phyloP scores from a whole-genome alignment of 1,140 invertebrate genomes.

The Eupristina koningsbergeri region DNA sequence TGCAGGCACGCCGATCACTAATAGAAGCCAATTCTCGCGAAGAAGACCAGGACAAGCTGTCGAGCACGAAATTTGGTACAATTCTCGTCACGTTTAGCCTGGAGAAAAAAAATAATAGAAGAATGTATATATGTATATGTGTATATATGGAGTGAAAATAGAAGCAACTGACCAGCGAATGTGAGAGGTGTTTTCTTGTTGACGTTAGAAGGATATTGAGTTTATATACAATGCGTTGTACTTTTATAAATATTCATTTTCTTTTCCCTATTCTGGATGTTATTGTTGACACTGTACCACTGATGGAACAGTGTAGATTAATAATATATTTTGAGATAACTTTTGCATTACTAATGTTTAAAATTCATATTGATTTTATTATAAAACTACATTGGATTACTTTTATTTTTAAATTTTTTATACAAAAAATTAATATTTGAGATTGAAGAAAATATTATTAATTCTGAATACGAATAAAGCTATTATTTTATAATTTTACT shows the following conservation, averaged over 20 bases:
- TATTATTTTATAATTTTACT: background rate
- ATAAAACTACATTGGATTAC: too few species aligned
- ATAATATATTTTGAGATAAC: too few species aligned
- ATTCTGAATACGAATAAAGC: too few species aligned
- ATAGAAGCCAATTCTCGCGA: background rate
- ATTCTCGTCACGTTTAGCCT: constrained; percentile 27
- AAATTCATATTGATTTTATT: too few species aligned
- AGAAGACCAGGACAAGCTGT: background rate
- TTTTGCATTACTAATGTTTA: too few species aligned
- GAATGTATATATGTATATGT: background rate
- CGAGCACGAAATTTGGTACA: constrained; percentile 9
- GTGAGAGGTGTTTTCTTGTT: background rate
- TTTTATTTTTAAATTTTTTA: too few species aligned
- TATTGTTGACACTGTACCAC: background rate
- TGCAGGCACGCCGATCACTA: background rate
- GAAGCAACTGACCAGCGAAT: background rate
- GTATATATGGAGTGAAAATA: background rate
- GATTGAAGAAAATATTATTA: too few species aligned
- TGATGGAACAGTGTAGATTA: background rate
- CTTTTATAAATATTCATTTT: background rate
- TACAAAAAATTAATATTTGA: too few species aligned
- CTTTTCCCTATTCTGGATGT: background rate
- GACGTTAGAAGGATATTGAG: background rate
- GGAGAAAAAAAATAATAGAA: background rate
- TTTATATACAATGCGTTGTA: background rate